Evolutionary conservation across 2,797 vertebrate genomes (phyloP).

Genomic region (Rhincodon typus): DNA sequence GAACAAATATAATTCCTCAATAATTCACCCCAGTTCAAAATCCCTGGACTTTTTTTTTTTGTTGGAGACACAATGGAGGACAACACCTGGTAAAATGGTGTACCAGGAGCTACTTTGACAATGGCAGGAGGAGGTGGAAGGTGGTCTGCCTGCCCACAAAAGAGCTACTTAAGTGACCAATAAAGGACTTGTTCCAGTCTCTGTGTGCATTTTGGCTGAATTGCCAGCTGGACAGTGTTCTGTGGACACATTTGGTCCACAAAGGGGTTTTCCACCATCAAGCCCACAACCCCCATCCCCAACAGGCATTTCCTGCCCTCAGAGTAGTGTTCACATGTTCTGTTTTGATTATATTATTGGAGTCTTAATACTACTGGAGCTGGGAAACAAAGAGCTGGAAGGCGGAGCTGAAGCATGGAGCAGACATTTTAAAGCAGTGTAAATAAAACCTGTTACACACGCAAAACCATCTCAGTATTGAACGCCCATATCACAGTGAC

Average conservation of each 20-base stretch:
- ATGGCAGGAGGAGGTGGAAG: not conserved
- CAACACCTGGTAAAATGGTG: not conserved
- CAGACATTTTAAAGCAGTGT: not conserved
- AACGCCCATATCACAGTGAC: too few relatives aligned
- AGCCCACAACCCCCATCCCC: too few relatives aligned
- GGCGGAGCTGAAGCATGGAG: not conserved
- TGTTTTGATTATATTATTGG: not conserved
- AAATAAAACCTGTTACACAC: not conserved
- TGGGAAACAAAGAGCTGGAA: not conserved
- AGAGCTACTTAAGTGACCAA: not conserved
- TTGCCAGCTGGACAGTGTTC: too few relatives aligned
- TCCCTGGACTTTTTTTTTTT: not conserved
- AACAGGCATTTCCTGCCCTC: not conserved
- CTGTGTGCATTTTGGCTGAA: not conserved
- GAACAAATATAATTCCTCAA: not conserved
- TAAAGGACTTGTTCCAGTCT: not conserved
- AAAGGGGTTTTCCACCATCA: too few relatives aligned
- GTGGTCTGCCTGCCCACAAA: too few relatives aligned
- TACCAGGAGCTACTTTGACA: not conserved
- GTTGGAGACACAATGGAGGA: not conserved
- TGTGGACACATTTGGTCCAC: too few relatives aligned
- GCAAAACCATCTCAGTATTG: too few relatives aligned
- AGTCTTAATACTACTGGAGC: too few relatives aligned
- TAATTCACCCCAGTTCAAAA: not conserved
- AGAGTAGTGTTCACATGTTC: not conserved